A percentile compares a stretch with the other conserved stretches of the same genome.
Evolutionary conservation across 1,140 invertebrate genomes (phyloP).

Genomic region (Phymastichus coffea): DNA sequence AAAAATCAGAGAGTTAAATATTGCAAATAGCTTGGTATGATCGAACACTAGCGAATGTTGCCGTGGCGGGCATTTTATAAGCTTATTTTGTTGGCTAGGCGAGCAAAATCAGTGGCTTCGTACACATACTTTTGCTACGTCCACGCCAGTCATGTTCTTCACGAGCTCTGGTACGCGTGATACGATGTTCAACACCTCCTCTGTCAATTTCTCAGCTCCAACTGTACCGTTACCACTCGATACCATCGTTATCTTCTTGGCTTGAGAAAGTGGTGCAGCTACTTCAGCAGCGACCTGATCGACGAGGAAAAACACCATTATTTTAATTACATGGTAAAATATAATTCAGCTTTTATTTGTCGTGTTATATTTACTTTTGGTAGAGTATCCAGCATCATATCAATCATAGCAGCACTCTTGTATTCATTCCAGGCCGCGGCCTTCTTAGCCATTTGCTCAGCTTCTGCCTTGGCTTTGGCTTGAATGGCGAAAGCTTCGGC

Average conservation of each 20-base stretch:
- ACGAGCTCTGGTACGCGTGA: slow-evolving; percentile 87
- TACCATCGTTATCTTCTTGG: slow-evolving; percentile 93
- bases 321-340: background rate
- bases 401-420: slow-evolving; percentile 93
- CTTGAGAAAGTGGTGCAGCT: slow-evolving; percentile 88
- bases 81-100: too few species aligned
- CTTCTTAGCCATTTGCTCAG: slow-evolving; percentile 95
- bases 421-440: slow-evolving; percentile 96
- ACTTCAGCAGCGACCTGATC: slow-evolving; percentile 90
- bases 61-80: too few species aligned
- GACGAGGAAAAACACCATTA: slow-evolving; percentile 18
- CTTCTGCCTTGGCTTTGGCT: slow-evolving; percentile 92
- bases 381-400: slow-evolving; percentile 95
- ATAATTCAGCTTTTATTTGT: background rate
- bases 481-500: slow-evolving; percentile 93
- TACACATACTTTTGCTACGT: slow-evolving; percentile 75
- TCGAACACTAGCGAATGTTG: too few species aligned
- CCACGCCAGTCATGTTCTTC: slow-evolving; percentile 87
- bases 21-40: slow-evolving; percentile 2
- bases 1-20: slow-evolving; percentile 16
- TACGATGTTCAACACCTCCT: slow-evolving; percentile 91
- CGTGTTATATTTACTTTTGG: slow-evolving; percentile 73
- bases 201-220: slow-evolving; percentile 89
- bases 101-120: slow-evolving; percentile 19
- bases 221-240: slow-evolving; percentile 89